Percentiles rank a stretch among this genome's conserved stretches.
Evolutionary conservation across 2,113 vertebrate species (phyloP).

Genomic region (Syrmaticus mikado): DNA sequence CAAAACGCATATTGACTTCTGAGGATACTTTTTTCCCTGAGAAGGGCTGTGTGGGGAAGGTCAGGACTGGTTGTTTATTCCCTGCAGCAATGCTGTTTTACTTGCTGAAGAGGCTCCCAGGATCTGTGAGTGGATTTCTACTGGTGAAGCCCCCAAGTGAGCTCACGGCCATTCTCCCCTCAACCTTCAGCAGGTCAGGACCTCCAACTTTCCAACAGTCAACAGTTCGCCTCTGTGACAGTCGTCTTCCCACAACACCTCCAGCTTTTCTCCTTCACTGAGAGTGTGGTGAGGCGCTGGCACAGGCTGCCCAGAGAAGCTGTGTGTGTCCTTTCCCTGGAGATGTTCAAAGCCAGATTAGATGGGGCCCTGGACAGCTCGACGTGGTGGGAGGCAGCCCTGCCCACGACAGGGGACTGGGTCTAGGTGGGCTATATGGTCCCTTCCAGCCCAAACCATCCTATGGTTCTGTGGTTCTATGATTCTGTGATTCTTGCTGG

Average conservation of each 20-base stretch:
- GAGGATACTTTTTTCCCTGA: not conserved
- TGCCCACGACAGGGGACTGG: not conserved
- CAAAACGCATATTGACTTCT: constrained; percentile 8
- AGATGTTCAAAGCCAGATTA: not conserved
- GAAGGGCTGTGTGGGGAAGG: constrained; percentile 1
- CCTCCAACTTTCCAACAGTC: not conserved
- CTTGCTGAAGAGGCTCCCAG: constrained; percentile 6
- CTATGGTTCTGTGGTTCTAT: not conserved
- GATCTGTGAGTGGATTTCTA: not conserved
- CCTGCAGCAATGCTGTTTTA: not conserved
- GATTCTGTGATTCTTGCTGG: not conserved
- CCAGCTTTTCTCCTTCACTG: constrained; percentile 21
- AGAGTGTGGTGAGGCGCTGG: not conserved
- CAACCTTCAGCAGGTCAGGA: not conserved
- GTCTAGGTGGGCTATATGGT: not conserved
- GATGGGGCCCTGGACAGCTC: not conserved
- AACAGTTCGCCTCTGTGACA: not conserved
- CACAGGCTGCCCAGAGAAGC: not conserved
- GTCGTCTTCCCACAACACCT: not conserved
- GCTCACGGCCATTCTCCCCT: not conserved
- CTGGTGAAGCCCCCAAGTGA: not conserved
- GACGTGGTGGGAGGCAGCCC: not conserved
- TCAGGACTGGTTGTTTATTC: not conserved
- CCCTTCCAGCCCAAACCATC: not conserved
- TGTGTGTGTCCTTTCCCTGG: not conserved